Base-by-base conservation (phyloP, 30 jellyfish, hydroid and myxozoan genomes). In the Cassiopea andromeda region DNA sequence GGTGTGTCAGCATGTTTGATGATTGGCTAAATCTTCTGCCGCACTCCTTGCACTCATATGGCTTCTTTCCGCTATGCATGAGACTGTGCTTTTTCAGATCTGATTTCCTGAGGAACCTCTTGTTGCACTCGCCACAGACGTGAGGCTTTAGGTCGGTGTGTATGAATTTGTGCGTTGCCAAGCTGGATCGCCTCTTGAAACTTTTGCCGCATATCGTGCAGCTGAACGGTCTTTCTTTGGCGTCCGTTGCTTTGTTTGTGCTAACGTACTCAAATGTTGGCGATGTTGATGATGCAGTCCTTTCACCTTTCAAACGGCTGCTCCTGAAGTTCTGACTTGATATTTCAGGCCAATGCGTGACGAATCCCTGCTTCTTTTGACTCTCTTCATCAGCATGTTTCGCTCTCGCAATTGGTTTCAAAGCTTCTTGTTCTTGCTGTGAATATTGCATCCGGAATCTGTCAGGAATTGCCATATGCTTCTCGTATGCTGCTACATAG, bases 21-120 rank as follows among this genome's bases (percentile, higher is more conserved):
- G 97, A 89, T 89, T 89, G 97, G 92, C 91, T 89, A 89, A 89
- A 89, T 73, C 90, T 60, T 64, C 97, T 81, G 47, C 92, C 97
- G 46, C 97, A 89, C 66, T 78, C 74, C 87, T 89, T 87, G 92
- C 97, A 89, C 44, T 76, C 85, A 81, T 78, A 89, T 27, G 97
- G 97, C 89, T 81, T 89, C 89, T 74, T 81, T 60, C 97, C 97
- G 79, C 87, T 78, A 57, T 89, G 97, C 89, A 81, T 78, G 44
- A 89, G 81, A 44, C 89, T 87, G 48, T 89, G 97, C 75, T 89
- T 89, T 68, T 89, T 89, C 82, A 89, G 84, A 50, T 89, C 97
- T 1, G 97, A 89, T 46, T 81, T 80, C 46, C 97, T 60, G 54
- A 81, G 87, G 48, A 89, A 89, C 61, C 87, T 18, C 64, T 89